These are phyloP conservation scores for Otus sunia DNA, from an alignment of 2,113 vertebrate genomes.

Conservation along the genomic window DNA sequence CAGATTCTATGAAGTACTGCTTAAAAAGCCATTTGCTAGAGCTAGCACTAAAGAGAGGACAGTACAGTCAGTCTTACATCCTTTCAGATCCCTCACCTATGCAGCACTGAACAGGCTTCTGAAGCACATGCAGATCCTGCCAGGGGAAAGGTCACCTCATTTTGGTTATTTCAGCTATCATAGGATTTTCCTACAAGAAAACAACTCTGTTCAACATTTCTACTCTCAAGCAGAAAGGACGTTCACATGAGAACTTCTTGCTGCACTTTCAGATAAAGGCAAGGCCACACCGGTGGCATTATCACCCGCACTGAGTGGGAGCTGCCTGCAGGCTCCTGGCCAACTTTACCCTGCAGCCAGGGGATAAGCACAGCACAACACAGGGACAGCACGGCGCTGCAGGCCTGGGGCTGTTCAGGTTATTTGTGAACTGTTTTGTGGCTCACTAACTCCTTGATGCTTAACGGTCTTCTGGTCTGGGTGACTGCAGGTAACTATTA, in stretches of 20 bases:
- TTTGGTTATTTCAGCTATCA: neutral
- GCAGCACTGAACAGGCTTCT: neutral
- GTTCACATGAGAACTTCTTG: neutral
- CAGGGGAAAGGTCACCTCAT: fast-evolving
- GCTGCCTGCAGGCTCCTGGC: neutral
- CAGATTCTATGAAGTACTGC: neutral
- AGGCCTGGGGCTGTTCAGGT: neutral
- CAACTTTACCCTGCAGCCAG: neutral
- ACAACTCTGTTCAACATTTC: neutral
- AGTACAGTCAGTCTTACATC: neutral
- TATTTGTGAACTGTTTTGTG: neutral
- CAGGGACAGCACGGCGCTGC: neutral
- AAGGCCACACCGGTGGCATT: neutral
- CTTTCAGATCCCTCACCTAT: neutral
- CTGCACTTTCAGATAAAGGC: neutral
- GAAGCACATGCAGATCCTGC: neutral
- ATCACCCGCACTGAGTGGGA: neutral
- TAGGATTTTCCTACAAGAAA: neutral
- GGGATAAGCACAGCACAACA: neutral
- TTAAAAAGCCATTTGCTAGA: neutral
- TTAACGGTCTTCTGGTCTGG: neutral
- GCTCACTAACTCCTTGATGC: neutral
- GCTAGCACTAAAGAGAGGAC: neutral
- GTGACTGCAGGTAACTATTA: neutral
- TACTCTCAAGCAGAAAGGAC: neutral